These are phyloP conservation scores for Drosophila albomicans DNA, from an alignment of 1,140 invertebrate genomes.

Conservation along the genomic window DNA sequence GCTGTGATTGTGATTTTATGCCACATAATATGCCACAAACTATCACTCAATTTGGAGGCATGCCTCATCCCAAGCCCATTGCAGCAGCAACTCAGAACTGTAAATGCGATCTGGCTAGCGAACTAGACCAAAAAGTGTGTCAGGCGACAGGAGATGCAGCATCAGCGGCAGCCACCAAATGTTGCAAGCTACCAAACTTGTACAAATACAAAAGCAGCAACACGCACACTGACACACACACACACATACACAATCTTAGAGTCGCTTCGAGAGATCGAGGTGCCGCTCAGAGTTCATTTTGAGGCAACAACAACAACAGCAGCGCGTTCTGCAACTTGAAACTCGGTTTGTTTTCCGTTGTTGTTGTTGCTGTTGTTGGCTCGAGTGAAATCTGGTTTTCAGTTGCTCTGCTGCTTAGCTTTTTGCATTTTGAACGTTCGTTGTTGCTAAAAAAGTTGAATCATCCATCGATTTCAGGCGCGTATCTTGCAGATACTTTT, in stretches of 20 bases:
- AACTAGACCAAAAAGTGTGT: constrained; percentile 62
- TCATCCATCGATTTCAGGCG: constrained; percentile 72
- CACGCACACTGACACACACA: neutral
- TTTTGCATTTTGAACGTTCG: constrained; percentile 57
- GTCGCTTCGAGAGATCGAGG: constrained; percentile 26
- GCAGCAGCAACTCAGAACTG: constrained; percentile 23
- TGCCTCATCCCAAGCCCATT: constrained; percentile 1
- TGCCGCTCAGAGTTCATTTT: constrained; percentile 15
- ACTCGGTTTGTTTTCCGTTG: constrained; percentile 59
- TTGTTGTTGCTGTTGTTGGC: constrained; percentile 48
- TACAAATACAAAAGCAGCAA: neutral
- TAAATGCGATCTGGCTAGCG: constrained; percentile 27
- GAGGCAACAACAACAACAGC: neutral
- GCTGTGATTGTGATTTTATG: constrained; percentile 43
- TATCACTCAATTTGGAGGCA: constrained; percentile 20
- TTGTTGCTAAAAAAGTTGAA: constrained; percentile 52
- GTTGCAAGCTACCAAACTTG: constrained; percentile 22
- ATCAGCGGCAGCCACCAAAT: constrained; percentile 41
- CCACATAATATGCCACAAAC: constrained; percentile 25
- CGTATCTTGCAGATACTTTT: constrained; percentile 72
- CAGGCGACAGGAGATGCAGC: constrained; percentile 51
- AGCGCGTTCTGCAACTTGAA: constrained; percentile 68
- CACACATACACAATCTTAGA: neutral
- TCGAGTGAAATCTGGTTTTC: constrained; percentile 76
- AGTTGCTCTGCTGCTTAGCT: constrained; percentile 15